These are phyloP conservation scores for Phaedon cochleariae DNA, from an alignment of 2,888 invertebrate genomes.

Conservation along the genomic window DNA sequence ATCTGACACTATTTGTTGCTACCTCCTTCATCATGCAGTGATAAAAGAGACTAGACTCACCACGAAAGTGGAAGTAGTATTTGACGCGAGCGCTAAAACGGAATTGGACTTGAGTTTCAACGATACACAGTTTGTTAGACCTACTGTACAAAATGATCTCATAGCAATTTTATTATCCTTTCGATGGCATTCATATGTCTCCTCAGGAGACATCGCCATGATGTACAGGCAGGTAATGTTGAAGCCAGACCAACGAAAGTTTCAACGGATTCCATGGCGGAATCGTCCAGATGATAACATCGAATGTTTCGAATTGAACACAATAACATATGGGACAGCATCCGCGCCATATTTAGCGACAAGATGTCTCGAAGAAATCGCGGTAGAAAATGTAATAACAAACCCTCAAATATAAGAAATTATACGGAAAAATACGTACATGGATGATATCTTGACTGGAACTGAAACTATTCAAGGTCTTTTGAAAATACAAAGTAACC, in stretches of 20 bases:
- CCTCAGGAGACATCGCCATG: constrained; percentile 19
- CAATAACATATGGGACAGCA: constrained; percentile 22
- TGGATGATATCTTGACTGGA: constrained; percentile 31
- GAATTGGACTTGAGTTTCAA: constrained; percentile 14
- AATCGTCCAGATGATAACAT: background rate
- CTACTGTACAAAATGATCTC: constrained; percentile 20
- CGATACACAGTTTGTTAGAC: constrained; percentile 12
- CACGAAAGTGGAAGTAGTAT: constrained; percentile 22
- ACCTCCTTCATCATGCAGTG: constrained; percentile 19
- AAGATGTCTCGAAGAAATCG: constrained; percentile 16
- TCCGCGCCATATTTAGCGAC: constrained; percentile 18
- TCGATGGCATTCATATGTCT: constrained; percentile 11
- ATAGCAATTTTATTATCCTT: constrained; percentile 17
- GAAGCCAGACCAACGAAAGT: background rate
- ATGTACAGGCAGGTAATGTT: constrained; percentile 19
- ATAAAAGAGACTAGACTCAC: constrained; percentile 17
- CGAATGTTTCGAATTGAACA: background rate
- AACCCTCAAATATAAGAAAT: too few species aligned
- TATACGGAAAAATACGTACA: constrained; percentile 9
- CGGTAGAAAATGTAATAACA: background rate
- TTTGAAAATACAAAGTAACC: background rate
- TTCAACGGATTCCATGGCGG: constrained; percentile 20
- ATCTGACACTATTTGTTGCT: background rate
- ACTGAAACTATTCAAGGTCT: constrained; percentile 6
- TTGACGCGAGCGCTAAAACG: constrained; percentile 16